Conservation (phyloP, 2,797 vertebrate genomes). For the Chrosomus eos region DNA sequence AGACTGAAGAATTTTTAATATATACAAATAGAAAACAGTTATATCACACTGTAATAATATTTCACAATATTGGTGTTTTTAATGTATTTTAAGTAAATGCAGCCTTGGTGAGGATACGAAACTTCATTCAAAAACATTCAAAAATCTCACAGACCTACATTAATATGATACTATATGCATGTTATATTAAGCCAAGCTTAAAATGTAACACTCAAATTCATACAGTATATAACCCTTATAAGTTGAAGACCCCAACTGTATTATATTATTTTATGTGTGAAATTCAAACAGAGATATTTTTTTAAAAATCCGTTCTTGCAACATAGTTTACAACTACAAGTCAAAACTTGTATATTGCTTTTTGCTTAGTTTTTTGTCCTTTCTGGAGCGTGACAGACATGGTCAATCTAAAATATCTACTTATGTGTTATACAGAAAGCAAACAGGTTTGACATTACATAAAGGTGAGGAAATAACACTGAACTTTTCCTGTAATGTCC, state of each 20-base stretch:
- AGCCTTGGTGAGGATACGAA: not conserved
- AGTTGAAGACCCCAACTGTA: too few relatives aligned
- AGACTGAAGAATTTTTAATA: too few relatives aligned
- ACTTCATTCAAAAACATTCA: not conserved
- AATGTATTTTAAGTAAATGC: not conserved
- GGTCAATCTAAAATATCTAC: not conserved
- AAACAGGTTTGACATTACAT: not conserved
- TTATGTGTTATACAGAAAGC: constrained; percentile 2
- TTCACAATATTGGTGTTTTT: not conserved
- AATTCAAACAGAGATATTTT: not conserved
- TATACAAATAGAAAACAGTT: not conserved
- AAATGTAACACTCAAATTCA: not conserved
- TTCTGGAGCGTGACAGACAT: not conserved
- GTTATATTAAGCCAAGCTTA: not conserved
- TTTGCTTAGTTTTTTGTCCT: not conserved
- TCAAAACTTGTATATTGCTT: not conserved
- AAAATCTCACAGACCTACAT: too few relatives aligned
- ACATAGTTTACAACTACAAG: not conserved
- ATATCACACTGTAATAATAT: not conserved
- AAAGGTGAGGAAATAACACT: not conserved
- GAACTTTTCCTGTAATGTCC: constrained; percentile 5
- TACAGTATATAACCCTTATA: not conserved
- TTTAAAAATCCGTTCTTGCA: not conserved
- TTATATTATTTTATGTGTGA: too few relatives aligned
- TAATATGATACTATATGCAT: not conserved